phyloP scores from a whole-genome alignment of 1,140 invertebrate species.

The Formica selysi region DNA sequence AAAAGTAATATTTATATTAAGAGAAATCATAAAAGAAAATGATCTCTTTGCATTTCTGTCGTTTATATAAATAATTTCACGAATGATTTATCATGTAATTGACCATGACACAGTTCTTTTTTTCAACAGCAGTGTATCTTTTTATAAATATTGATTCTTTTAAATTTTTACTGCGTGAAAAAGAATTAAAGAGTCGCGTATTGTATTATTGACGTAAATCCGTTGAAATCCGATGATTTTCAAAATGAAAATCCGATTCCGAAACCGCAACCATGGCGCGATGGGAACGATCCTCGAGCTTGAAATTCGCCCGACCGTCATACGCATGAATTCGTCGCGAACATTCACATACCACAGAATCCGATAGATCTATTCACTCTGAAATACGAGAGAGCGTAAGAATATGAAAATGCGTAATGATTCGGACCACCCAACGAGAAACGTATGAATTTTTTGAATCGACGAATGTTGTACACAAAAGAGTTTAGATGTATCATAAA shows the following conservation, averaged over 20 bases:
- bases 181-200: neutral
- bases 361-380: slow-evolving; percentile 14
- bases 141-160: neutral
- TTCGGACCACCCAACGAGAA: slow-evolving; percentile 41
- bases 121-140: neutral
- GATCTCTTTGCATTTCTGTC: neutral
- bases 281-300: slow-evolving; percentile 50
- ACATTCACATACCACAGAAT: slow-evolving; percentile 29
- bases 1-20: neutral
- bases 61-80: neutral
- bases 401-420: slow-evolving; percentile 20
- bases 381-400: slow-evolving; percentile 12
- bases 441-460: slow-evolving; percentile 7
- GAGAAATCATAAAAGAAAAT: neutral
- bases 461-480: slow-evolving; percentile 10
- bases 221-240: neutral
- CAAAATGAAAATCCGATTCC: neutral
- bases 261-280: neutral
- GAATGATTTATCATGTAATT: neutral
- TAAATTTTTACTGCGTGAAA: neutral
- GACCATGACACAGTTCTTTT: neutral
- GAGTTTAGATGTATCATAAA: neutral
- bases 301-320: slow-evolving; percentile 49
- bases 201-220: neutral
- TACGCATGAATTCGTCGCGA: slow-evolving; percentile 48